Percentiles rank a stretch among this genome's conserved stretches.
Evolutionary conservation across 1,140 invertebrate genomes (phyloP).

Genomic region (Achatina immaculata): DNA sequence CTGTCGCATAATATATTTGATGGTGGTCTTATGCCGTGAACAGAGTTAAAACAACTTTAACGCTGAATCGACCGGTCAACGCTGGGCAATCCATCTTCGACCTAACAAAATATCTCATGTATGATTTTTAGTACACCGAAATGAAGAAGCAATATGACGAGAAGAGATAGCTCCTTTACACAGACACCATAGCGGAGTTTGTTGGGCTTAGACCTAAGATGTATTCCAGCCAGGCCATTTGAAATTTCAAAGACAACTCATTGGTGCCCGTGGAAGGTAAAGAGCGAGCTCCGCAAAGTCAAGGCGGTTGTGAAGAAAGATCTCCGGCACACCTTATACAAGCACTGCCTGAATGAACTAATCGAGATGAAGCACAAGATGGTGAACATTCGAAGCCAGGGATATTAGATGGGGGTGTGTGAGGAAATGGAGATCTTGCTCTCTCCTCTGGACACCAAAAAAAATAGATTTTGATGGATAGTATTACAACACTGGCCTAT

Average conservation of each 20-base stretch:
- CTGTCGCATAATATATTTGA: slow-evolving; percentile 60
- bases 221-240: slow-evolving; percentile 49
- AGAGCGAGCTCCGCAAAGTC: not conserved
- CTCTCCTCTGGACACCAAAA: not conserved
- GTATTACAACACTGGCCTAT: too few relatives aligned
- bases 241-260: too few relatives aligned
- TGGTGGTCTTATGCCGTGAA: slow-evolving; percentile 48
- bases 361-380: too few relatives aligned
- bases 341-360: not conserved
- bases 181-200: slow-evolving; percentile 71
- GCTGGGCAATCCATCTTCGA: slow-evolving; percentile 52
- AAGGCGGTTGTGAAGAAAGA: not conserved
- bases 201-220: slow-evolving; percentile 70
- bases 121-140: slow-evolving; percentile 59
- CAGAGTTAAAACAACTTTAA: slow-evolving; percentile 44
- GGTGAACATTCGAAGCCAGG: not conserved
- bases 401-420: not conserved
- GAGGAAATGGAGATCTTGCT: not conserved
- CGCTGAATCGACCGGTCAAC: slow-evolving; percentile 55
- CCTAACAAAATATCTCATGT: slow-evolving; percentile 55
- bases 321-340: not conserved
- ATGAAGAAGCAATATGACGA: slow-evolving; percentile 49
- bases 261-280: not conserved
- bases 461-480: not conserved
- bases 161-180: slow-evolving; percentile 56